Evolutionary conservation across 2,797 vertebrate species (phyloP), one percentile per base, ranked within the genome.

Genomic region (Hyperoplus lanceolatus): DNA sequence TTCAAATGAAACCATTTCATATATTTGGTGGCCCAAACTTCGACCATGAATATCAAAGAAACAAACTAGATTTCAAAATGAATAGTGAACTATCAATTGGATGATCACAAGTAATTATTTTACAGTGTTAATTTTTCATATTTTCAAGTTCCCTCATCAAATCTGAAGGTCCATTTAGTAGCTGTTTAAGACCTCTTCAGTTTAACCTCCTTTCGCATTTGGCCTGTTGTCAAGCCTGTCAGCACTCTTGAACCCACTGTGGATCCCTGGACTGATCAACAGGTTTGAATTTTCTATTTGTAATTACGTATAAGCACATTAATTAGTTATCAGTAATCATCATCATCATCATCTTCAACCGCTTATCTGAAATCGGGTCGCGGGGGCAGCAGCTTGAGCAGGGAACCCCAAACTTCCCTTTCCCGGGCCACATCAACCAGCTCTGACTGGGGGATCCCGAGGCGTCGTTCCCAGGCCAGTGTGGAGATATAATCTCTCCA

Each of bases 211-310:
- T 66, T 49, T 39, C 11, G 12, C 54, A 53, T 48, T 55, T 4
- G 8, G 4, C 4, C 4, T 21, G 51, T 39, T 49, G 68, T n/a
- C 39, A 56, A 64, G 18, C 7, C 15, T 29, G 9, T 36, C 43
- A 48, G 64, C 2, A 75, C 45, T 45, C 21, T 51, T 73, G 29
- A 29, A 29, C 29, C 29, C 29, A 29, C 29, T 29, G 29, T 29
- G 62, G 64, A 73, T 61, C 80, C 76, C 81, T 83, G 85, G 70
- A 70, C 15, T 8, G 58, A 50, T 55, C 38, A 56, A 55, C 6
- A 38, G 41, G 51, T 43, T 58, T 59, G 38, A 66, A 10, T 53
- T 55, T 46, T 15, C 21, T 41, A 14, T 80, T 59, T 70, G 46
- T 60, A 54, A 18, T 71, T 79, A 55, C 11, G 16, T 53, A 42